Conservation (phyloP, 2,797 vertebrate genomes). For the Microcaecilia unicolor region DNA sequence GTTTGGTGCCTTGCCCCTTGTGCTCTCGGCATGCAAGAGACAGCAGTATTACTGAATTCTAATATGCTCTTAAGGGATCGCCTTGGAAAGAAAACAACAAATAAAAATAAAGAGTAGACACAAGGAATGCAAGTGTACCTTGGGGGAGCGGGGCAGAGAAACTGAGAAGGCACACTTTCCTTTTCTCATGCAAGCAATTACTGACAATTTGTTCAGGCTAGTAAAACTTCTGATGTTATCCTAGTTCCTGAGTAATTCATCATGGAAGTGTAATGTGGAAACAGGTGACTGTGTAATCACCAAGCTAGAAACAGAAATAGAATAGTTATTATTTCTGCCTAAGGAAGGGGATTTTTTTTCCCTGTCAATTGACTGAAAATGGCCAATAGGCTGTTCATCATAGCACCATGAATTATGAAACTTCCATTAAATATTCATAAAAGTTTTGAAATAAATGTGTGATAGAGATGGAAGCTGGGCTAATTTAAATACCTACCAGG, state of each 20-base stretch:
- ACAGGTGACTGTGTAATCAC: conserved; percentile 75
- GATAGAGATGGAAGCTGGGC: conserved; percentile 63
- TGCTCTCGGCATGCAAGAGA: no score
- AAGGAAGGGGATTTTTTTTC: conserved; percentile 46
- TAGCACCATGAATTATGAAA: conserved; percentile 67
- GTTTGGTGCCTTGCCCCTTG: no score
- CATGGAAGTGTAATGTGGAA: conserved; percentile 72
- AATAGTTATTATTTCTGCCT: conserved; percentile 70
- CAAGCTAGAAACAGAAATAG: conserved; percentile 70
- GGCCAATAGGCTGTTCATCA: conserved; percentile 67
- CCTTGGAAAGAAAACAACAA: no score
- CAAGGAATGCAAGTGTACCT: conserved; percentile 21
- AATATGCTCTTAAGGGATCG: no score
- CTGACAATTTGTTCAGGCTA: conserved; percentile 71
- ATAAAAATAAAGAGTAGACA: no score
- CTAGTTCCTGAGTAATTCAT: conserved; percentile 72
- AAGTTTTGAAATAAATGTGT: conserved; percentile 70
- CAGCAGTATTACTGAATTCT: no score
- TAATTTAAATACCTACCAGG: conserved; percentile 71
- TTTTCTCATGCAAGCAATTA: conserved; percentile 65
- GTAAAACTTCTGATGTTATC: conserved; percentile 74
- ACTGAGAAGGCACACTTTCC: conserved; percentile 40
- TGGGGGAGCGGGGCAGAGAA: conserved; percentile 31
- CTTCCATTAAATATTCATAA: conserved; percentile 74
- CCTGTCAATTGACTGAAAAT: conserved; percentile 67